A percentile compares a stretch with the other conserved stretches of the same genome.
Conservation (phyloP, 1,140 invertebrate genomes). For the Radopholus similis region DNA sequence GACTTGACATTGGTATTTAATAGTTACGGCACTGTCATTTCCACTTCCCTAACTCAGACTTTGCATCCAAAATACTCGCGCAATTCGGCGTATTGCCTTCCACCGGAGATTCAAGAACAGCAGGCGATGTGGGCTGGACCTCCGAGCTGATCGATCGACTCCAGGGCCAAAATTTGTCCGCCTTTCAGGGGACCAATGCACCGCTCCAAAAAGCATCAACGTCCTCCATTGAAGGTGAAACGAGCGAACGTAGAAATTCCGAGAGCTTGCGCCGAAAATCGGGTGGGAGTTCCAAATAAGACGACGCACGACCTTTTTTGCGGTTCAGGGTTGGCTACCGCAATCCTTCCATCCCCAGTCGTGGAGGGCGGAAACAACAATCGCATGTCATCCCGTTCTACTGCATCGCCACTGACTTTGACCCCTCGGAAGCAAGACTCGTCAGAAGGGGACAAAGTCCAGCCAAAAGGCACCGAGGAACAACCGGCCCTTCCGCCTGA, state of each 20-base stretch:
- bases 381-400: neutral
- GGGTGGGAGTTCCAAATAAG: neutral
- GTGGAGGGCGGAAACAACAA: neutral
- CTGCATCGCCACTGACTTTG: neutral
- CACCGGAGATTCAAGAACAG: neutral
- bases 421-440: neutral
- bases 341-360: slow-evolving; percentile 2
- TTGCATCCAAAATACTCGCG: too few relatives aligned
- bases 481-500: neutral
- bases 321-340: slow-evolving; percentile 12
- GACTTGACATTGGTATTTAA: too few relatives aligned
- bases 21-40: too few relatives aligned
- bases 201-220: too few relatives aligned
- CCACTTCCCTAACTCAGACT: too few relatives aligned
- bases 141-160: neutral
- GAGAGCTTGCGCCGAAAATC: slow-evolving; percentile 14
- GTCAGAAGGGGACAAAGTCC: neutral
- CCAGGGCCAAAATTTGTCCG: neutral
- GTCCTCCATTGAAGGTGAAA: too few relatives aligned
- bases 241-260: too few relatives aligned
- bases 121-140: neutral
- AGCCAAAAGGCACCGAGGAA: neutral
- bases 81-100: neutral
- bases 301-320: too few relatives aligned
- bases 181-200: too few relatives aligned